Percentiles rank a stretch among this genome's conserved stretches.
phyloP scores from a whole-genome alignment of 2,113 vertebrate species.

The Bubalus kerabau region DNA sequence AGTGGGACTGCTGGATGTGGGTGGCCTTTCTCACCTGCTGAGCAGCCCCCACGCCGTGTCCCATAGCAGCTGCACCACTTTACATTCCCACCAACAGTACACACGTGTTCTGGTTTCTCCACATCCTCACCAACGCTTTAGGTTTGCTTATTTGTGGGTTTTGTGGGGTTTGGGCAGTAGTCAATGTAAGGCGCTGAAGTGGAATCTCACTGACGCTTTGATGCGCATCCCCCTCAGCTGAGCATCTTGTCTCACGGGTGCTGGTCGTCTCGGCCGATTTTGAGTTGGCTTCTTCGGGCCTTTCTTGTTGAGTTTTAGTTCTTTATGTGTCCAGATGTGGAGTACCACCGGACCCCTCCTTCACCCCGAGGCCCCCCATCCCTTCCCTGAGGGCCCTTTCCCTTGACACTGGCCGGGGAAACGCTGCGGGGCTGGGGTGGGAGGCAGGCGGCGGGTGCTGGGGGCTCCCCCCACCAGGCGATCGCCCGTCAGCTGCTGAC shows the following conservation, averaged over 20 bases:
- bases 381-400: neutral
- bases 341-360: neutral
- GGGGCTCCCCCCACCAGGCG: neutral
- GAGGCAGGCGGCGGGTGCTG: neutral
- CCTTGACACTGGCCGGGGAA: neutral
- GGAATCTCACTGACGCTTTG: neutral
- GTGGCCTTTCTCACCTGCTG: neutral
- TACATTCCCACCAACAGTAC: neutral
- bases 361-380: neutral
- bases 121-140: fast-evolving
- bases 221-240: neutral
- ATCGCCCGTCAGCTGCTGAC: neutral
- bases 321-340: neutral
- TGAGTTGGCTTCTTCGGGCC: neutral
- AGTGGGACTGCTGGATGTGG: neutral
- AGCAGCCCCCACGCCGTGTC: fast-evolving
- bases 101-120: neutral
- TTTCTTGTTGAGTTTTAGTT: neutral
- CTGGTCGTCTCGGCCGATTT: neutral
- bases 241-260: neutral
- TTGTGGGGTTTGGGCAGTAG: neutral
- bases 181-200: neutral
- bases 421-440: neutral
- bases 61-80: neutral
- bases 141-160: neutral